Percentiles rank a stretch among this genome's conserved stretches.
Conservation (phyloP, 2,888 invertebrate species). For the Zhuqinia jingwanae region DNA sequence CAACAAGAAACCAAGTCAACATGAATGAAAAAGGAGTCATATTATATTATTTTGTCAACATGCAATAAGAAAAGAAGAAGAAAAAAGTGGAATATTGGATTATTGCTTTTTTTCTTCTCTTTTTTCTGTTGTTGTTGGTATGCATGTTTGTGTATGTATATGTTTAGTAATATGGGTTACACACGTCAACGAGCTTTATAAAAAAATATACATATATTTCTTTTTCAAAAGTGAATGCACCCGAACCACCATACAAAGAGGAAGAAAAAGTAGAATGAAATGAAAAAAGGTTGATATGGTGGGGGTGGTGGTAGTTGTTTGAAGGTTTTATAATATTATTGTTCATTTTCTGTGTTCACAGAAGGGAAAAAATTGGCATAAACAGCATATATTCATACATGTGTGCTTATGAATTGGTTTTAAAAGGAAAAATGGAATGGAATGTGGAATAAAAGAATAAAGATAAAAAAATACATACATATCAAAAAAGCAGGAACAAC, state of each 20-base stretch:
- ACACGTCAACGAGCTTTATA: not conserved
- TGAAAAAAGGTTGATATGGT: not conserved
- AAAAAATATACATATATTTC: not conserved
- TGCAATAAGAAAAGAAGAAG: not conserved
- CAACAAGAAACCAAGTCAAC: not conserved
- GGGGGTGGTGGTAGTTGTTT: not conserved
- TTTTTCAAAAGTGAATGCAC: slow-evolving; percentile 2
- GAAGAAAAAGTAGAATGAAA: not conserved
- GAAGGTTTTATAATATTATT: not conserved
- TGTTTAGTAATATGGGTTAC: slow-evolving; percentile 16
- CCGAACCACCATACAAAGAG: not conserved
- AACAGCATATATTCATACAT: not conserved
- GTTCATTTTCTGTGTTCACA: not conserved
- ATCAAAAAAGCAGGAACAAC: too few species aligned
- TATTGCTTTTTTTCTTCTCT: not conserved
- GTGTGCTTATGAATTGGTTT: not conserved
- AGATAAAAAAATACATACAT: too few species aligned
- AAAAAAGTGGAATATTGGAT: slow-evolving; percentile 1
- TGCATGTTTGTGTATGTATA: too few species aligned
- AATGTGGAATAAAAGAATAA: not conserved
- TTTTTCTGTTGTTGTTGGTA: not conserved
- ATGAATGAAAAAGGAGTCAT: slow-evolving; percentile 12
- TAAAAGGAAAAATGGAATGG: not conserved
- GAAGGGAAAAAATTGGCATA: not conserved
- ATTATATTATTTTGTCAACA: not conserved